Percentiles rank a stretch among this genome's conserved stretches.
Conservation (phyloP, 2,888 invertebrate species). For the Pristionchus mayeri region DNA sequence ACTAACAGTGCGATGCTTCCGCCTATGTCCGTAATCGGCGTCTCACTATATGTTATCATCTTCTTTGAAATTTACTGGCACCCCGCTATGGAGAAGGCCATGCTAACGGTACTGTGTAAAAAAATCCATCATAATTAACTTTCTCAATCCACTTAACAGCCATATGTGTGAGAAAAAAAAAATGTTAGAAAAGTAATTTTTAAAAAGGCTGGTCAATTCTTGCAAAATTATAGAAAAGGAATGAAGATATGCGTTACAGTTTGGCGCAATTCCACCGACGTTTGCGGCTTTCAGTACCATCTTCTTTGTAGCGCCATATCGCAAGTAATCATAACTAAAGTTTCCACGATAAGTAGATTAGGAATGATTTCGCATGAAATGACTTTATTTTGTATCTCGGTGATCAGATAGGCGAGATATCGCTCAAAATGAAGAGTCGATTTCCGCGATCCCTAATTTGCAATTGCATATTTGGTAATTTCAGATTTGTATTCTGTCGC, state of each 20-base stretch:
- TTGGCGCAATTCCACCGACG: not conserved
- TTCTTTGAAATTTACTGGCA: not conserved
- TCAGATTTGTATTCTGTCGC: no score
- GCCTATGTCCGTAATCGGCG: not conserved
- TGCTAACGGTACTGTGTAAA: not conserved
- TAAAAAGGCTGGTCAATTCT: not conserved
- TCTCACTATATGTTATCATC: not conserved
- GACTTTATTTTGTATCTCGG: no score
- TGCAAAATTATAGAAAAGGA: not conserved
- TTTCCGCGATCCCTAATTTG: no score
- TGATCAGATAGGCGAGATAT: no score
- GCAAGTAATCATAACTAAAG: not conserved
- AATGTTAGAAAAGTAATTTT: no score
- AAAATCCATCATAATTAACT: no score
- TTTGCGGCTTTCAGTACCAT: not conserved
- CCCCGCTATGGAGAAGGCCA: not conserved
- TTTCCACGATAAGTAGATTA: no score
- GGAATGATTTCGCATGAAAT: no score
- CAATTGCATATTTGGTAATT: no score
- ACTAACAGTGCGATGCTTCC: not conserved
- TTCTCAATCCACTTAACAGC: no score
- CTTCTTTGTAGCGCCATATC: conserved; percentile 4
- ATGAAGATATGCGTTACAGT: not conserved
- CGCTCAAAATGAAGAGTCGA: no score
- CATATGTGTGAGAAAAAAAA: not conserved